Conservation (phyloP, 2,113 vertebrate species). For the Garra rufa region DNA sequence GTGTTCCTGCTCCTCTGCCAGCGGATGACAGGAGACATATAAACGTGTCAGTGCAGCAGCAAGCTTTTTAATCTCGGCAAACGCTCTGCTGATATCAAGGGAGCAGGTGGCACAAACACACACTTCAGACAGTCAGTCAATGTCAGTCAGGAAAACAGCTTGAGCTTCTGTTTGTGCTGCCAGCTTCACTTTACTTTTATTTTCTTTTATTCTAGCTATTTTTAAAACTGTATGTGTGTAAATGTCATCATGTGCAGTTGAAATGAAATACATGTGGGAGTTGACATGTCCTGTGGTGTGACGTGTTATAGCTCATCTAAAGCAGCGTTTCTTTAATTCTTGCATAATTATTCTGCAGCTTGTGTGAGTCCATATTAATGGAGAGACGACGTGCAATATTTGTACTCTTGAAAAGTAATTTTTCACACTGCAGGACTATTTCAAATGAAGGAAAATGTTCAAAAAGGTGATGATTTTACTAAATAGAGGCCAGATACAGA, state of each 20-base stretch:
- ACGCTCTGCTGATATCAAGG: background rate
- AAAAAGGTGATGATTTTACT: background rate
- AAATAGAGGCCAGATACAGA: background rate
- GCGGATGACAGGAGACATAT: constrained; percentile 36
- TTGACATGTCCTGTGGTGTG: background rate
- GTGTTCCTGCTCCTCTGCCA: background rate
- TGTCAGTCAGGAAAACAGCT: background rate
- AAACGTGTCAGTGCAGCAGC: background rate
- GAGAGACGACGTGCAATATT: background rate
- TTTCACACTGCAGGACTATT: background rate
- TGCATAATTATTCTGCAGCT: background rate
- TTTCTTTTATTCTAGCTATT: background rate
- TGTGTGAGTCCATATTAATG: background rate
- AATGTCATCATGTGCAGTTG: background rate
- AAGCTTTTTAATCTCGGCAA: background rate
- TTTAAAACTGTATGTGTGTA: background rate
- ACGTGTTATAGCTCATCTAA: background rate
- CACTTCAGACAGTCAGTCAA: constrained; percentile 3
- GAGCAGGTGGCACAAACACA: background rate
- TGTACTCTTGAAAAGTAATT: background rate
- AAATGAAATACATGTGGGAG: background rate
- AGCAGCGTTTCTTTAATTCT: background rate
- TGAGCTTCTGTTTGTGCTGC: background rate
- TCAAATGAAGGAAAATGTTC: background rate
- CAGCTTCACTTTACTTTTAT: background rate